Percentiles rank a stretch among this genome's conserved stretches.
These are phyloP conservation scores for Chironomus riparius DNA, from an alignment of 2,888 invertebrate species.

Conservation along the genomic window DNA sequence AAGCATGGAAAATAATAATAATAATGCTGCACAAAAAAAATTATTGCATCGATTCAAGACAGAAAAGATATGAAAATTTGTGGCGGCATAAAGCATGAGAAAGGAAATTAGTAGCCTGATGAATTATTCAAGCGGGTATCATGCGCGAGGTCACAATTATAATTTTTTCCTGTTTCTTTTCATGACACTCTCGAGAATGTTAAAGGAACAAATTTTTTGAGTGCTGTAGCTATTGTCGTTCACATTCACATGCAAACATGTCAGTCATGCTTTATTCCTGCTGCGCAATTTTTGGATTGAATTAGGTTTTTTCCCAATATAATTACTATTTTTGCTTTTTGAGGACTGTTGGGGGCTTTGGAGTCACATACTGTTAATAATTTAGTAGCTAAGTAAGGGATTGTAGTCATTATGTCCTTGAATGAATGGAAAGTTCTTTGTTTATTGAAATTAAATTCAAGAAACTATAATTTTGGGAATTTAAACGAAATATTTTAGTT, in stretches of 20 bases:
- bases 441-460: too few species aligned
- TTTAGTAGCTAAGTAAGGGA: too few species aligned
- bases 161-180: background rate
- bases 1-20: background rate
- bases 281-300: background rate
- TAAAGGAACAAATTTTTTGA: background rate
- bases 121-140: background rate
- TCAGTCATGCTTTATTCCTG: background rate
- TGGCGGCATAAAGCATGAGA: background rate
- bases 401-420: too few species aligned
- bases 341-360: too few species aligned
- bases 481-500: too few species aligned
- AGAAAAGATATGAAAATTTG: background rate
- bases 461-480: too few species aligned
- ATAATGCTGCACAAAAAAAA: background rate
- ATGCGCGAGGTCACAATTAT: background rate
- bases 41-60: background rate
- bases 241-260: background rate
- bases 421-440: too few species aligned
- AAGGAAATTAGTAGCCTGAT: background rate
- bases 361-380: too few species aligned
- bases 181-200: background rate
- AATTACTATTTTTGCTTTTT: too few species aligned
- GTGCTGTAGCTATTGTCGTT: background rate
- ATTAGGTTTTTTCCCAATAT: background rate